A percentile compares a stretch with the other conserved stretches of the same genome.
These are phyloP conservation scores for Ovis canadensis DNA, from an alignment of 2,113 vertebrate species.

Conservation along the genomic window DNA sequence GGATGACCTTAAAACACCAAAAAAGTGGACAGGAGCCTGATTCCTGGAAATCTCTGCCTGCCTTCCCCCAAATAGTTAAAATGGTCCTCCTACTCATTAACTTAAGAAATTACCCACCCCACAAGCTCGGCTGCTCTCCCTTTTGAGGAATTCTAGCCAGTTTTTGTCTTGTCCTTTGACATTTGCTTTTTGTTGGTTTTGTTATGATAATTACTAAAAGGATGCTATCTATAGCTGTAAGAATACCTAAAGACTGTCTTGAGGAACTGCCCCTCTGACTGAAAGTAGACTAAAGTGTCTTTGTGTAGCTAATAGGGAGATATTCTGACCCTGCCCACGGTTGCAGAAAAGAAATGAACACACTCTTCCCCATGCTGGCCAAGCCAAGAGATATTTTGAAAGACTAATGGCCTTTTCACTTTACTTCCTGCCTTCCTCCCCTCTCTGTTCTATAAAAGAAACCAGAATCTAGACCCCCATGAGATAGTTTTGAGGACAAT, in stretches of 20 bases:
- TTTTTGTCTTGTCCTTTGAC: background rate
- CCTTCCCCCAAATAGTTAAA: background rate
- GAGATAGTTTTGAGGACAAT: background rate
- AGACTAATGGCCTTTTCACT: background rate
- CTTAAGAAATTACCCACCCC: background rate
- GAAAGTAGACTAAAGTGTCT: background rate
- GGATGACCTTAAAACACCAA: background rate
- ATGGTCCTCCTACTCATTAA: background rate
- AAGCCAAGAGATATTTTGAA: background rate
- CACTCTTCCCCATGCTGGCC: background rate
- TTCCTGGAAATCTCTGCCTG: accelerated
- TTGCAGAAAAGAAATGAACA: background rate
- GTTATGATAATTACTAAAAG: background rate
- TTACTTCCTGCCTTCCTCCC: background rate
- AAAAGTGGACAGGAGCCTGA: background rate
- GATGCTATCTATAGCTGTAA: background rate
- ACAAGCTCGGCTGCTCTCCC: background rate
- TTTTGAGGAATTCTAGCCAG: background rate
- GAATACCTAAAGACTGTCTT: background rate
- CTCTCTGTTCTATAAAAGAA: background rate
- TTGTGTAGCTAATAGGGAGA: background rate
- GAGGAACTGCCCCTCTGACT: background rate
- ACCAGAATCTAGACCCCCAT: background rate
- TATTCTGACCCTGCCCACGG: background rate
- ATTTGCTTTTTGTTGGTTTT: background rate